Conservation (phyloP, 2,113 vertebrate genomes). For the Dipodomys merriami region DNA sequence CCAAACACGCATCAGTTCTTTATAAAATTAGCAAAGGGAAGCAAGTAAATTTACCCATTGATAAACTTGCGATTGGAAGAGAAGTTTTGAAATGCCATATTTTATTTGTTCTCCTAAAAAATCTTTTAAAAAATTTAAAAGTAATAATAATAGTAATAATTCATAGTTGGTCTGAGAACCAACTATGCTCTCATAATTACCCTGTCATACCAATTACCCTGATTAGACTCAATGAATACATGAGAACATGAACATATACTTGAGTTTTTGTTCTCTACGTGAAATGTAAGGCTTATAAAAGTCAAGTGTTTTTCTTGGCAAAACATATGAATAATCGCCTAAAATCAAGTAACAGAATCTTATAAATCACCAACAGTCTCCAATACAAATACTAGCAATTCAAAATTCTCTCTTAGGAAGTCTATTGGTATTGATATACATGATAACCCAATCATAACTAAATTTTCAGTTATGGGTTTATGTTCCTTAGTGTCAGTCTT, state of each 20-base stretch:
- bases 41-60: not conserved
- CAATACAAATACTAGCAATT: not conserved
- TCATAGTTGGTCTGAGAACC: not conserved
- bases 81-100: slow-evolving; percentile 20
- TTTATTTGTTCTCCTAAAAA: slow-evolving; percentile 42
- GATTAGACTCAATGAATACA: slow-evolving; percentile 41
- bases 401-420: slow-evolving; percentile 28
- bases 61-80: slow-evolving; percentile 40
- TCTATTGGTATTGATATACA: slow-evolving; percentile 5
- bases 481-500: slow-evolving; percentile 10
- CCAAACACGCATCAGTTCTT: not conserved
- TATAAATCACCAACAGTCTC: not conserved
- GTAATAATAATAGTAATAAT: not conserved
- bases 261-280: slow-evolving; percentile 37
- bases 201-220: slow-evolving; percentile 41
- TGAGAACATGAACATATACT: slow-evolving; percentile 48
- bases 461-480: slow-evolving; percentile 1
- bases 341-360: slow-evolving; percentile 19
- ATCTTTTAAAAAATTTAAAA: not conserved
- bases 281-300: slow-evolving; percentile 31
- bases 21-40: slow-evolving; percentile 17
- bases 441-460: not conserved
- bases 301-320: slow-evolving; percentile 37
- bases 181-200: not conserved
- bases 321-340: not conserved